Evolutionary conservation across 2,888 invertebrate species (phyloP).

Genomic region (Leucophora obtusa): DNA sequence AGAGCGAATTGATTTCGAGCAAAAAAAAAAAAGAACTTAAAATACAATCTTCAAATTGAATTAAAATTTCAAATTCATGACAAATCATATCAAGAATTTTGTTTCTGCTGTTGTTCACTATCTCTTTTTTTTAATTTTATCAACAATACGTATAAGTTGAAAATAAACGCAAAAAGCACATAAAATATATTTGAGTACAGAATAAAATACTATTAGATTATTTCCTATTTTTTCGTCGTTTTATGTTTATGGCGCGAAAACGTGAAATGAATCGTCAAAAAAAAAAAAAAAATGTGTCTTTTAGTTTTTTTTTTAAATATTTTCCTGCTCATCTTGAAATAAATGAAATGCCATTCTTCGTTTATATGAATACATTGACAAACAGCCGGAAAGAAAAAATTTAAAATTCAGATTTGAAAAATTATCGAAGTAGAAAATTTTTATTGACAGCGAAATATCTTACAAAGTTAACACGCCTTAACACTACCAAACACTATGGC

Average conservation of each 20-base stretch:
- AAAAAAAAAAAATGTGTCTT: slow-evolving; percentile 20
- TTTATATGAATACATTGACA: background rate
- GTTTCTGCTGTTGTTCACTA: background rate
- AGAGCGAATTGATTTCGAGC: slow-evolving; percentile 31
- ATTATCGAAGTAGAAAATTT: slow-evolving; percentile 64
- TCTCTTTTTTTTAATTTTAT: slow-evolving; percentile 23
- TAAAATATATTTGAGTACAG: background rate
- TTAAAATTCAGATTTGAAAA: slow-evolving; percentile 63
- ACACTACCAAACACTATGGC: slow-evolving; percentile 57
- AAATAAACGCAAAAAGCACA: slow-evolving; percentile 19
- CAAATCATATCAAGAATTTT: slow-evolving; percentile 55
- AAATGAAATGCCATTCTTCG: slow-evolving; percentile 2
- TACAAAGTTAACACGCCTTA: slow-evolving; percentile 62
- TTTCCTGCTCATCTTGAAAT: background rate
- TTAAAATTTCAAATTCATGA: slow-evolving; percentile 62
- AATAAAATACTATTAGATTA: slow-evolving; percentile 21
- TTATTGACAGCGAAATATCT: slow-evolving; percentile 64
- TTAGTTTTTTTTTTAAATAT: background rate
- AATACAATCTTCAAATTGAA: slow-evolving; percentile 52
- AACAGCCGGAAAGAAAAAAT: slow-evolving; percentile 35
- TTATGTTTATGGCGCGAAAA: slow-evolving; percentile 59
- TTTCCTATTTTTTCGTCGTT: background rate
- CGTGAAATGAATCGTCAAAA: slow-evolving; percentile 62
- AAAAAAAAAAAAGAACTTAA: no score
- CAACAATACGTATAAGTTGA: background rate